These are phyloP conservation scores for Seira sanloemensis DNA, from an alignment of 2,888 invertebrate genomes.

Conservation along the genomic window DNA sequence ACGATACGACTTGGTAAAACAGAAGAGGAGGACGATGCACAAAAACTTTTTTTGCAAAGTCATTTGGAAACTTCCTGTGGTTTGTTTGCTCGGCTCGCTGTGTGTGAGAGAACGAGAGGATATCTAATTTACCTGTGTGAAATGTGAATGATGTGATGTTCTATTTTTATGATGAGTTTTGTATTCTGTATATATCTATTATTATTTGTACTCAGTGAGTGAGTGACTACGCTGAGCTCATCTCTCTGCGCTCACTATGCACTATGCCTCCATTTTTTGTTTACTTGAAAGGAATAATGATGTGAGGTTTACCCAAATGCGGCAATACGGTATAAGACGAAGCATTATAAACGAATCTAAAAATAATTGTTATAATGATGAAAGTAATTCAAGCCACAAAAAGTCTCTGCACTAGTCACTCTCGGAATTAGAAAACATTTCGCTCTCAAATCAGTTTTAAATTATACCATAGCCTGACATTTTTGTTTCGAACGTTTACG, in stretches of 20 bases:
- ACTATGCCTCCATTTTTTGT: constrained; percentile 9
- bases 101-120: no score
- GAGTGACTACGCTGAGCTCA: neutral
- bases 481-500: constrained; percentile 61
- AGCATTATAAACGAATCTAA: constrained; percentile 4
- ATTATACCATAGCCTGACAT: constrained; percentile 62
- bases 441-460: constrained; percentile 62
- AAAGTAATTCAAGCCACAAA: constrained; percentile 53
- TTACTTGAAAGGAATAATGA: constrained; percentile 37
- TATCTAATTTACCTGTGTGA: constrained; percentile 18
- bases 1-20: neutral
- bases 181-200: neutral
- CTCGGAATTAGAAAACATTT: constrained; percentile 50
- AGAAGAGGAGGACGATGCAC: neutral
- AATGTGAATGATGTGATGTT: constrained; percentile 24
- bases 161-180: constrained; percentile 6
- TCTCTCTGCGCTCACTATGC: no score
- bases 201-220: neutral
- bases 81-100: constrained; percentile 50
- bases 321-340: no score
- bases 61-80: constrained; percentile 61
- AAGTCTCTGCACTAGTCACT: no score
- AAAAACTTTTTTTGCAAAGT: constrained; percentile 51
- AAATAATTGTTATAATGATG: constrained; percentile 4
- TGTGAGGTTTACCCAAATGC: neutral